phyloP scores from a whole-genome alignment of 2,797 vertebrate species.

The Enteromius radiatus region DNA sequence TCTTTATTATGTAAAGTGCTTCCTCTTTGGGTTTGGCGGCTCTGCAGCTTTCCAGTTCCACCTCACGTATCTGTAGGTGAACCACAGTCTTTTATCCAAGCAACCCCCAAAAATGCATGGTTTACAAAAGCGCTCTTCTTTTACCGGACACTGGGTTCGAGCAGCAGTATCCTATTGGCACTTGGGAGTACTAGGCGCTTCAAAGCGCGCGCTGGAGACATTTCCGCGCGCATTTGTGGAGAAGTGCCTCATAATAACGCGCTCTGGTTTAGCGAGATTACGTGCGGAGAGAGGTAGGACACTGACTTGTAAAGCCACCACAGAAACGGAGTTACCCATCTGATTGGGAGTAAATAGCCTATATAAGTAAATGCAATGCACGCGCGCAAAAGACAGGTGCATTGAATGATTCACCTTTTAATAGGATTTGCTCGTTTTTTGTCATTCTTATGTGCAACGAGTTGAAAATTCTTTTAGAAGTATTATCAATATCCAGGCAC shows the following conservation, averaged over 20 bases:
- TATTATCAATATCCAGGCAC: background rate
- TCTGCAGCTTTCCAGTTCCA: constrained; percentile 81
- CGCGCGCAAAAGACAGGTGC: constrained; percentile 28
- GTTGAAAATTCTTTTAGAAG: background rate
- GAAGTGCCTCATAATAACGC: background rate
- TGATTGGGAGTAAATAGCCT: background rate
- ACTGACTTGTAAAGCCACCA: background rate
- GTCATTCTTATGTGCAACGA: background rate
- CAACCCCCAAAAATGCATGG: constrained; percentile 40
- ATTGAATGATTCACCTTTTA: background rate
- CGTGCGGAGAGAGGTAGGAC: background rate
- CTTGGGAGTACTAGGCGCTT: background rate
- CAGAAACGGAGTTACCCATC: background rate
- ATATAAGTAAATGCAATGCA: background rate
- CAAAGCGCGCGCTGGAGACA: constrained; percentile 26
- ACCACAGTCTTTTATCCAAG: constrained; percentile 41
- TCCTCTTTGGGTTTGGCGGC: constrained; percentile 80
- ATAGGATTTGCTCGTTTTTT: background rate
- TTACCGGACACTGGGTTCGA: constrained; percentile 13
- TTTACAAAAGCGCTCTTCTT: constrained; percentile 39
- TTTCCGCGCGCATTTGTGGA: constrained; percentile 7
- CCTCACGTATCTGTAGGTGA: constrained; percentile 69
- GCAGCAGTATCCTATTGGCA: background rate
- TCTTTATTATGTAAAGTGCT: constrained; percentile 83
- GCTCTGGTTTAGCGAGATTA: background rate